Evolutionary conservation across 2,888 invertebrate genomes (phyloP).

Genomic region (Amblyjoppa proteus): DNA sequence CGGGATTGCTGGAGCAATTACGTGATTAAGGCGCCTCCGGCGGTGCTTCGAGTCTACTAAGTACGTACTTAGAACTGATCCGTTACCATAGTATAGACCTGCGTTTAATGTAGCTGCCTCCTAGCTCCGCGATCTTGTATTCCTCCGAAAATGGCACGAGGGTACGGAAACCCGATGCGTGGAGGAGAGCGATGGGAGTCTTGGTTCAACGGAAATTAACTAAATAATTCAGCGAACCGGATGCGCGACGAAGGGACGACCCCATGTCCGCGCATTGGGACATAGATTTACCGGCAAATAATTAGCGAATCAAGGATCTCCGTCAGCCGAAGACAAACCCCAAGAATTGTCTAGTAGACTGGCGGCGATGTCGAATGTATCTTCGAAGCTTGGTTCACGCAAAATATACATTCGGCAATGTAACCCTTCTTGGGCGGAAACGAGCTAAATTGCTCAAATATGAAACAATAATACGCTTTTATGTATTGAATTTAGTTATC

Average conservation of each 20-base stretch:
- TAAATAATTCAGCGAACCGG: slow-evolving; percentile 79
- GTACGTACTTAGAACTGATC: slow-evolving; percentile 82
- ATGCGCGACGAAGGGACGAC: slow-evolving; percentile 18
- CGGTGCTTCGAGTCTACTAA: slow-evolving; percentile 77
- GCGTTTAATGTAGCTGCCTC: slow-evolving; percentile 18
- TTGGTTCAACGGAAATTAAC: slow-evolving; percentile 75
- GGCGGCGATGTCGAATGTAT: background rate
- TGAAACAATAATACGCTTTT: background rate
- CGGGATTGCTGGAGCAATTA: slow-evolving; percentile 84
- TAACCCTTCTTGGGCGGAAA: background rate
- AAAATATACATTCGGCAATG: background rate
- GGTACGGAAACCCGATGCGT: slow-evolving; percentile 6
- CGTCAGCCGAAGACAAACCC: background rate
- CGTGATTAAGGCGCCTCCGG: slow-evolving; percentile 73
- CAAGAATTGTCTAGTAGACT: background rate
- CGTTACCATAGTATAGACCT: slow-evolving; percentile 79
- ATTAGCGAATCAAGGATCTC: slow-evolving; percentile 10
- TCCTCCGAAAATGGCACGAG: slow-evolving; percentile 19
- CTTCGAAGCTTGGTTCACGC: background rate
- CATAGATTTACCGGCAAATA: background rate
- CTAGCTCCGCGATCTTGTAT: slow-evolving; percentile 27
- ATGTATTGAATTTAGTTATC: background rate
- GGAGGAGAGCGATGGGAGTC: slow-evolving; percentile 34
- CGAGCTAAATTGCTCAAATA: background rate
- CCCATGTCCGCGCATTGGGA: background rate